Conservation (phyloP, 2,113 vertebrate genomes). For the Oenanthe oenanthe region DNA sequence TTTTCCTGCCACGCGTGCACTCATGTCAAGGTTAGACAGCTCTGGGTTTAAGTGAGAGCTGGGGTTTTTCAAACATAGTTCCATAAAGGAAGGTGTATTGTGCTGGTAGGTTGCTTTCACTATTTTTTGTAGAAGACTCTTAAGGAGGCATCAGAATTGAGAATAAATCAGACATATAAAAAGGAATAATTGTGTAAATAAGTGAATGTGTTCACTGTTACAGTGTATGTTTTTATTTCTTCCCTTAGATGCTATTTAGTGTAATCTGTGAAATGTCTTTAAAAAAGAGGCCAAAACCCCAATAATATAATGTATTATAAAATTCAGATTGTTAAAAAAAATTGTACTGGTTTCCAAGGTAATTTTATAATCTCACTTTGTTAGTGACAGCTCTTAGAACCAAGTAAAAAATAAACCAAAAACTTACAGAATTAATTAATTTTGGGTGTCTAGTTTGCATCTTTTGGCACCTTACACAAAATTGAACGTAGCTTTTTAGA, state of each 20-base stretch:
- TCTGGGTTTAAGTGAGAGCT: background rate
- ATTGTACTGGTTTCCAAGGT: background rate
- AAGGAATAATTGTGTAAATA: background rate
- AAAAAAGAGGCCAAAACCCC: background rate
- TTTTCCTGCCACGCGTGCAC: accelerated
- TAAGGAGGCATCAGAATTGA: background rate
- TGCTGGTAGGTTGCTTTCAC: background rate
- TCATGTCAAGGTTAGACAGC: background rate
- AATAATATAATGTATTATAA: accelerated
- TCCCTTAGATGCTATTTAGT: background rate
- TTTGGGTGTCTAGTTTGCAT: background rate
- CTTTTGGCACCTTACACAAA: background rate
- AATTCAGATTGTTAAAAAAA: background rate
- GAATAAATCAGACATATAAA: background rate
- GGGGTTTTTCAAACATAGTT: background rate
- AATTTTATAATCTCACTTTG: background rate
- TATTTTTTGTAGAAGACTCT: background rate
- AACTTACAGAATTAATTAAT: background rate
- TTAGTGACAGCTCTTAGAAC: background rate
- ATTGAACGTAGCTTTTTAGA: background rate
- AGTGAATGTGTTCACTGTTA: background rate
- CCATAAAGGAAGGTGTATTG: background rate
- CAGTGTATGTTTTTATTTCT: background rate
- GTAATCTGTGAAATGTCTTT: background rate
- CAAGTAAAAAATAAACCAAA: background rate